Percentiles rank a stretch among this genome's conserved stretches.
Evolutionary conservation across 1,140 invertebrate species (phyloP).

Genomic region (Drosophila nigromelanica): DNA sequence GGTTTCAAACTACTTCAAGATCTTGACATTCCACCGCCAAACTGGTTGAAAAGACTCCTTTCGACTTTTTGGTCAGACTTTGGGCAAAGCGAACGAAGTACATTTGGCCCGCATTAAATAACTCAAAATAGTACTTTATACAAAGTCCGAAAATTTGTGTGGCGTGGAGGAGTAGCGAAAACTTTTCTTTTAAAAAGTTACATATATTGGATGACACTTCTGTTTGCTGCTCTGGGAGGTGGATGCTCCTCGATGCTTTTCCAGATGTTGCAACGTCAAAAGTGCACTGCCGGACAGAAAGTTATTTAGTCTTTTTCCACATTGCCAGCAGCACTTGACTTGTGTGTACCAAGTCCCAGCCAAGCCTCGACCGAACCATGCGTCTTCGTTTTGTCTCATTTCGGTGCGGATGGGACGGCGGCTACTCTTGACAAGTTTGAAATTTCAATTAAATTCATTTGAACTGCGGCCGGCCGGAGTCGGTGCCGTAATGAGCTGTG

Average conservation of each 20-base stretch:
- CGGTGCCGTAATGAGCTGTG: slow-evolving; percentile 49
- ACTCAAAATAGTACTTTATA: slow-evolving; percentile 45
- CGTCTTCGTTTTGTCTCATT: slow-evolving; percentile 54
- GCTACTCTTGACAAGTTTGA: slow-evolving; percentile 80
- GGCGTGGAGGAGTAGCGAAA: slow-evolving; percentile 40
- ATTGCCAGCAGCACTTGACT: slow-evolving; percentile 73
- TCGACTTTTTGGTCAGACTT: slow-evolving; percentile 28
- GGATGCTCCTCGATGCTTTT: slow-evolving; percentile 10
- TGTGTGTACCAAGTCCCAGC: slow-evolving; percentile 3
- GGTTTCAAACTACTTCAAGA: slow-evolving; percentile 14
- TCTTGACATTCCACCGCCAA: slow-evolving; percentile 30
- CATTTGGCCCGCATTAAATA: slow-evolving; percentile 57
- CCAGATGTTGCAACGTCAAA: slow-evolving; percentile 78
- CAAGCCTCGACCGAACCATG: slow-evolving; percentile 26
- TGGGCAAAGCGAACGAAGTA: slow-evolving; percentile 24
- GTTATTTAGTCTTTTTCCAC: slow-evolving; percentile 74
- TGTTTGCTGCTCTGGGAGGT: slow-evolving; percentile 25
- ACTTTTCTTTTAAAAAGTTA: slow-evolving; percentile 83
- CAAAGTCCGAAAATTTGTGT: slow-evolving; percentile 43
- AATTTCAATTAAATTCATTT: slow-evolving; percentile 83
- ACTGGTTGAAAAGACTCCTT: slow-evolving; percentile 17
- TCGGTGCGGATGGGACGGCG: slow-evolving; percentile 21
- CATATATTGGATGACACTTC: slow-evolving; percentile 77
- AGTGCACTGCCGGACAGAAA: slow-evolving; percentile 70
- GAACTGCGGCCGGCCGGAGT: slow-evolving; percentile 71